A percentile compares a stretch with the other conserved stretches of the same genome.
These are phyloP conservation scores for Platysteira castanea DNA, from an alignment of 2,113 vertebrate genomes.

Conservation along the genomic window DNA sequence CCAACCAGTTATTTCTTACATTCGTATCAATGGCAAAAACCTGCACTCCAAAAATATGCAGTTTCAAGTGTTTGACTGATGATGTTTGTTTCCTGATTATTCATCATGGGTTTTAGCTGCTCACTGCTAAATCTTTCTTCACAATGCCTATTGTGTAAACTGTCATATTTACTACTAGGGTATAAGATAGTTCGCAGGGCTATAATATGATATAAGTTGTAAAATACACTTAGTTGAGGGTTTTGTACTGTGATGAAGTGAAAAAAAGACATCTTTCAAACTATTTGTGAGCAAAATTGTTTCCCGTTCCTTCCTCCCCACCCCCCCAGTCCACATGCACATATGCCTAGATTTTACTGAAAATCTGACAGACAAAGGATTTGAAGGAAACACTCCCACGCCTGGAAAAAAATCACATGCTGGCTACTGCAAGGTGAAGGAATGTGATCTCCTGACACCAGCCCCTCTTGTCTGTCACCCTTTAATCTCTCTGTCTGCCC, in stretches of 20 bases:
- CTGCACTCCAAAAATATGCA: not conserved
- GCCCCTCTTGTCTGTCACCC: not conserved
- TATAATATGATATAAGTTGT: not conserved
- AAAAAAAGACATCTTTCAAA: not conserved
- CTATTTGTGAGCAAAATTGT: not conserved
- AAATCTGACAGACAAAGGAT: not conserved
- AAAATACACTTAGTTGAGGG: not conserved
- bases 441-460: not conserved
- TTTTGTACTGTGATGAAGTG: not conserved
- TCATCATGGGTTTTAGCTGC: not conserved
- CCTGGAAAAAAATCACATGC: not conserved
- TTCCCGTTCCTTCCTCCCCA: not conserved
- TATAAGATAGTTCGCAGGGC: not conserved
- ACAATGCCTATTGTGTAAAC: not conserved
- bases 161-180: not conserved
- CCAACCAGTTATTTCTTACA: not conserved
- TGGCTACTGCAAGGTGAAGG: not conserved
- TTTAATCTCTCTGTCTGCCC: not conserved
- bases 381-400: not conserved
- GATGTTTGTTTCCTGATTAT: not conserved
- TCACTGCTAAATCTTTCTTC: not conserved
- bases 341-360: not conserved
- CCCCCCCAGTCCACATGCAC: not conserved
- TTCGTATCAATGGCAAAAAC: not conserved
- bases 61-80: not conserved